A percentile compares a stretch with the other conserved stretches of the same genome.
phyloP scores from a whole-genome alignment of 2,888 invertebrate species.

The Andrena camellia region DNA sequence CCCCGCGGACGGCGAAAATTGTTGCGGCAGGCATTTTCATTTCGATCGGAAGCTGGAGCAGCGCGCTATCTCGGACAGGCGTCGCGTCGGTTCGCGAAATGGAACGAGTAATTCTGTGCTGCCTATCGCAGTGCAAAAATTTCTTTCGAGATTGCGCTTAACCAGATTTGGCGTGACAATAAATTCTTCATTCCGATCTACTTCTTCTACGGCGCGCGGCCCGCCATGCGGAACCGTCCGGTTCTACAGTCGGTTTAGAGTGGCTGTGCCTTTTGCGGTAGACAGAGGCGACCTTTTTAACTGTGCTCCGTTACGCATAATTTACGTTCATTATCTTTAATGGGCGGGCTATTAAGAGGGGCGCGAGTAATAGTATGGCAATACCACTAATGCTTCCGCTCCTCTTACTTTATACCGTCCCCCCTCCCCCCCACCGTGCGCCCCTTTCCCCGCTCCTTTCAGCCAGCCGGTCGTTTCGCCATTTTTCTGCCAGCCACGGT shows the following conservation, averaged over 20 bases:
- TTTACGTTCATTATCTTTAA: conserved; percentile 78
- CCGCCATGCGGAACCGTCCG: conserved; percentile 43
- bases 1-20: no score
- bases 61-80: no score
- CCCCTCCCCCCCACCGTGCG: conserved; percentile 4
- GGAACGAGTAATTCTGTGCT: neutral
- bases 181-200: conserved; percentile 56
- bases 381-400: conserved; percentile 71
- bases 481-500: conserved; percentile 63
- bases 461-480: conserved; percentile 44
- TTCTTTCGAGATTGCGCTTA: neutral
- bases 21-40: neutral
- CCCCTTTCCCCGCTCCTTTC: conserved; percentile 22
- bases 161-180: conserved; percentile 31
- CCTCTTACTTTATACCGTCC: conserved; percentile 57
- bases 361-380: conserved; percentile 73
- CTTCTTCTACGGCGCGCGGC: conserved; percentile 39
- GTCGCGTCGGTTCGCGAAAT: neutral
- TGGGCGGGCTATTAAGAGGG: conserved; percentile 75
- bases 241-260: conserved; percentile 62
- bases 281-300: conserved; percentile 75
- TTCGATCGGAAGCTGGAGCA: neutral
- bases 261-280: conserved; percentile 63
- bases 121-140: neutral
- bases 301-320: conserved; percentile 75